Evolutionary conservation across 2,888 invertebrate species (phyloP).

Genomic region (Patella caerulea): DNA sequence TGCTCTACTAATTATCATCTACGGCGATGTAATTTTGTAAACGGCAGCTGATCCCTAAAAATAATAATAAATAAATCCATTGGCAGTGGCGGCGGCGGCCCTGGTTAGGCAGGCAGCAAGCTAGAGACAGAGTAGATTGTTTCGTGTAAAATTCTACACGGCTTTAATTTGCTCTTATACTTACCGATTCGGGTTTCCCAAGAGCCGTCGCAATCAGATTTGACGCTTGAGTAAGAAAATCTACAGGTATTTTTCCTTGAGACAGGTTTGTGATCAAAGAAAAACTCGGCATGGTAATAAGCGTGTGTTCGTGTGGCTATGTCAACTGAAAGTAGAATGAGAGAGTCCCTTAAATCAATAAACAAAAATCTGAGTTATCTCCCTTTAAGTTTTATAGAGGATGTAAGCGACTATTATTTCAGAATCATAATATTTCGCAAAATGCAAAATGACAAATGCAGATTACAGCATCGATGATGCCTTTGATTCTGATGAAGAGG

Average conservation of each 20-base stretch:
- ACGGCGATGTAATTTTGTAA: no score
- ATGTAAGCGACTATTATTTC: not conserved
- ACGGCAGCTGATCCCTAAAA: no score
- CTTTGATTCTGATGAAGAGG: slow-evolving; percentile 79
- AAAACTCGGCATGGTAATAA: not conserved
- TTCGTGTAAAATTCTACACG: no score
- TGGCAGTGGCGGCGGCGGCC: no score
- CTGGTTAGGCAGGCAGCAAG: no score
- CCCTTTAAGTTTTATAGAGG: slow-evolving; percentile 15
- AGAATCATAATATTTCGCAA: not conserved
- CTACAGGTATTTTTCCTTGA: not conserved
- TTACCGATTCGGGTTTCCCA: not conserved
- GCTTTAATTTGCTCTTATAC: not conserved
- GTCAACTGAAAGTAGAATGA: no score
- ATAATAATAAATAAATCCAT: no score
- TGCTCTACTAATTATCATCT: no score
- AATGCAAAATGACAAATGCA: slow-evolving; percentile 16
- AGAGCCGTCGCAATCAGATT: not conserved
- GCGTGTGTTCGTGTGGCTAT: no score
- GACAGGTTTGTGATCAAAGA: not conserved
- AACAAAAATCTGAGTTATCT: not conserved
- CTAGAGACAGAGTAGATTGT: no score
- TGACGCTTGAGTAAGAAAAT: not conserved
- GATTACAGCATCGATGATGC: slow-evolving; percentile 40
- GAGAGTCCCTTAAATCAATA: no score